Conservation (phyloP, 2,888 invertebrate genomes). For the Drosophila nigricruria region DNA sequence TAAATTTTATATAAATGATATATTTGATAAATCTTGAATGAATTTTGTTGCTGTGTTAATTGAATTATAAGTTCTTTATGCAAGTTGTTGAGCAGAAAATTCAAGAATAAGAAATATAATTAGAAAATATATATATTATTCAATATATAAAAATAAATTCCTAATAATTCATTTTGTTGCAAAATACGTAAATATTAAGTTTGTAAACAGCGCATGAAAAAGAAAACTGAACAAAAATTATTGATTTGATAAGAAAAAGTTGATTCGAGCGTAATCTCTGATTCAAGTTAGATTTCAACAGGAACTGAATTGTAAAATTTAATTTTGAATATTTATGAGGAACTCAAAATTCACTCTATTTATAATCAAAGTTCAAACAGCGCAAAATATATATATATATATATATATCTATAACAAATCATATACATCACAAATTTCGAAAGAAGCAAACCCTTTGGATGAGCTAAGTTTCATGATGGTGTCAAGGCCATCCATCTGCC, state of each 20-base stretch:
- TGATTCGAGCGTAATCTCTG: background rate
- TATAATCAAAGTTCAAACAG: no score
- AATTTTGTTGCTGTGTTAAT: no score
- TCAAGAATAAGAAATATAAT: no score
- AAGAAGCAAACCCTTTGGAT: constrained; percentile 3
- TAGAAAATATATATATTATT: background rate
- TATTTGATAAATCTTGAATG: background rate
- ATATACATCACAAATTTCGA: no score
- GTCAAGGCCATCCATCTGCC: constrained; percentile 27
- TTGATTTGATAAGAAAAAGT: background rate
- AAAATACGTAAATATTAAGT: background rate
- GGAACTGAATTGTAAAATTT: background rate
- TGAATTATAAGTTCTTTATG: no score
- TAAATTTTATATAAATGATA: no score
- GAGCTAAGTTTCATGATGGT: constrained; percentile 7
- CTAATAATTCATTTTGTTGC: background rate
- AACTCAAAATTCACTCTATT: background rate
- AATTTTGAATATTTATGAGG: background rate
- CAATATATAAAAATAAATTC: background rate
- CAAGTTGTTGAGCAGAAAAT: no score
- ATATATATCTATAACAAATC: no score
- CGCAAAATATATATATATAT: no score
- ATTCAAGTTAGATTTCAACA: background rate
- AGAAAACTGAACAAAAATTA: background rate
- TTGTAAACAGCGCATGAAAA: background rate